Base-by-base conservation (phyloP, 2,113 vertebrate species). In the Ariopsis seemanni region DNA sequence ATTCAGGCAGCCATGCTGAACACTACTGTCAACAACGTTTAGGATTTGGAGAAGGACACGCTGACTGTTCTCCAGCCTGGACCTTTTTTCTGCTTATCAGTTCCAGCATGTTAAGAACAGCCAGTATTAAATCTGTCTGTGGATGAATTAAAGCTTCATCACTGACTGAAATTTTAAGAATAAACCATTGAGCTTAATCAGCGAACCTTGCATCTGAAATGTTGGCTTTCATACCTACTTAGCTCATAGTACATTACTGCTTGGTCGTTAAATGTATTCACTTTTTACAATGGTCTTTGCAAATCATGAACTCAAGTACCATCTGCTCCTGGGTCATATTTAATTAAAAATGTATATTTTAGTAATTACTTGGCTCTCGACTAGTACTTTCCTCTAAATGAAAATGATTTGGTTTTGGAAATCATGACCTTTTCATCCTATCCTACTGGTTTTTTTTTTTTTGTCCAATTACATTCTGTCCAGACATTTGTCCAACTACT, bases 201-300 rank as follows among this genome's bases (percentile, higher is more conserved):
- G 0, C 82, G 22, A 81, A 85, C 18, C 77, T 58, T 53, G 63
- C 4, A 42, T 27, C 30, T 34, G 25, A 62, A 48, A 42, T 53
- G 11, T 25, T n/a, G 12, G 52, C 58, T 63, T 30, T 34, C 67
- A 50, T 52, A 22, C 50, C 55, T 53, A 1, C 27, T 30, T 71
- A 71, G 27, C 6, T 71, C 14, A 17, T 7, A 71, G 27, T 34
- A 15, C 14, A 17, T 1, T 82, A 63, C 42, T 12, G 60, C 27
- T 74, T 82, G 42, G 52, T 86, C 22, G 58, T 85, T 88, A 58
- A 89, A 10, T 48, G 92, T 90, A 67, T 67, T 67, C 5, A 25
- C 65, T 27, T 67, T 67, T 91, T 86, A 91, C 71, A 88, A 88
- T 14, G 75, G 65, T 77, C 53, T 82, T 89, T 88, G 86, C 86